phyloP scores from a whole-genome alignment of 2,888 invertebrate genomes.

The Diplazon laetatorius region DNA sequence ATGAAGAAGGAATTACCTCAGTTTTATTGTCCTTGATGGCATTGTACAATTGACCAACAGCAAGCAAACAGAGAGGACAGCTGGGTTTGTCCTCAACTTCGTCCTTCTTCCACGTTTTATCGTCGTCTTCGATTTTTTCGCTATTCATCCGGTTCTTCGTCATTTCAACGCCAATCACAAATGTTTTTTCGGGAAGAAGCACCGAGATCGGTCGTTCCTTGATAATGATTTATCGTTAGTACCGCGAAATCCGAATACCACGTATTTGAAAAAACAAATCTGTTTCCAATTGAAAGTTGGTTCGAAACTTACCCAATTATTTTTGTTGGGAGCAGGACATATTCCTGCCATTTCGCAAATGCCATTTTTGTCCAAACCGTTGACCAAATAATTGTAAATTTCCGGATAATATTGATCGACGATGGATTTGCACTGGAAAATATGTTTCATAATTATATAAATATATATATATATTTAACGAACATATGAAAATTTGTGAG shows the following conservation, averaged over 20 bases:
- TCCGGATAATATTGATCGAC: constrained; percentile 91
- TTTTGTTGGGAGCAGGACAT: constrained; percentile 83
- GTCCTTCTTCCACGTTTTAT: too few relatives aligned
- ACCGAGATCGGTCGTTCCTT: constrained; percentile 85
- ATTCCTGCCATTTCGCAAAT: constrained; percentile 89
- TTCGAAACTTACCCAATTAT: constrained; percentile 72
- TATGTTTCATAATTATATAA: constrained; percentile 17
- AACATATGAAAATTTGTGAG: neutral
- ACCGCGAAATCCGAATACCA: neutral
- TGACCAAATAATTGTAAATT: constrained; percentile 88
- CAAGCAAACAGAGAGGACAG: constrained; percentile 93
- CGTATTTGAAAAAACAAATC: too few relatives aligned
- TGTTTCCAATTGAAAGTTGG: too few relatives aligned
- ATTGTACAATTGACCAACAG: constrained; percentile 89
- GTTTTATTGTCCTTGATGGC: constrained; percentile 89
- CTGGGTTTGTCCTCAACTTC: constrained; percentile 86
- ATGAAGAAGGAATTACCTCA: constrained; percentile 84
- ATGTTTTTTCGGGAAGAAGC: constrained; percentile 83
- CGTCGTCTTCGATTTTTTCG: constrained; percentile 72
- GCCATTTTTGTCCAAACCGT: constrained; percentile 87
- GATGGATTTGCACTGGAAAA: constrained; percentile 86
- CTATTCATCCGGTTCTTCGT: constrained; percentile 62
- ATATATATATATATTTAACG: constrained; percentile 9
- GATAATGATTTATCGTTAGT: constrained; percentile 38
- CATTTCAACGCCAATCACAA: constrained; percentile 70